A percentile compares a stretch with the other conserved stretches of the same genome.
phyloP scores from a whole-genome alignment of 2,797 vertebrate genomes.

The Myotis pilosus region DNA sequence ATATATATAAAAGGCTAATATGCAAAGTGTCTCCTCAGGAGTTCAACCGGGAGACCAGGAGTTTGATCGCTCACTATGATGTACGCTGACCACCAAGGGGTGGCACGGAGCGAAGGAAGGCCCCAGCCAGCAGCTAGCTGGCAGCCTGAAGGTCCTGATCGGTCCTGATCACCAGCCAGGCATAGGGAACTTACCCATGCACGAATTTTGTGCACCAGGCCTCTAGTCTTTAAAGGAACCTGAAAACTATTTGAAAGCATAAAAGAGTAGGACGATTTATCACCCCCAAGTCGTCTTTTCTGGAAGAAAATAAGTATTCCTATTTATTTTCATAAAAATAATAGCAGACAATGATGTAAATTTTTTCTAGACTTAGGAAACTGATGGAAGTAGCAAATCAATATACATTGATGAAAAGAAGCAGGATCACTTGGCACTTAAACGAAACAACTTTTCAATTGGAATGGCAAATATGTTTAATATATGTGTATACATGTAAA shows the following conservation, averaged over 20 bases:
- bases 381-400: slow-evolving; percentile 11
- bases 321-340: slow-evolving; percentile 40
- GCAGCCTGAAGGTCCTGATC: too few relatives aligned
- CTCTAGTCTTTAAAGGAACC: slow-evolving; percentile 30
- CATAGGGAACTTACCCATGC: too few relatives aligned
- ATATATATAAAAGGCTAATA: too few relatives aligned
- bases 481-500: background rate
- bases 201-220: too few relatives aligned
- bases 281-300: background rate
- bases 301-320: slow-evolving; percentile 28
- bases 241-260: slow-evolving; percentile 16
- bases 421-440: background rate
- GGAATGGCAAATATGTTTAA: slow-evolving; percentile 22
- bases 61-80: too few relatives aligned
- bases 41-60: too few relatives aligned
- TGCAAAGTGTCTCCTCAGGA: too few relatives aligned
- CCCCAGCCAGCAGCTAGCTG: too few relatives aligned
- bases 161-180: too few relatives aligned
- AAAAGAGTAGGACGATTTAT: slow-evolving; percentile 5
- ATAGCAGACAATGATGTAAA: background rate
- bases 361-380: slow-evolving; percentile 16
- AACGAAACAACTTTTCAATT: slow-evolving; percentile 14
- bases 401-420: slow-evolving; percentile 14
- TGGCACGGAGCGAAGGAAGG: too few relatives aligned
- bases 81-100: too few relatives aligned